phyloP scores from a whole-genome alignment of 2,113 vertebrate species.

The Oceanodroma tethys region DNA sequence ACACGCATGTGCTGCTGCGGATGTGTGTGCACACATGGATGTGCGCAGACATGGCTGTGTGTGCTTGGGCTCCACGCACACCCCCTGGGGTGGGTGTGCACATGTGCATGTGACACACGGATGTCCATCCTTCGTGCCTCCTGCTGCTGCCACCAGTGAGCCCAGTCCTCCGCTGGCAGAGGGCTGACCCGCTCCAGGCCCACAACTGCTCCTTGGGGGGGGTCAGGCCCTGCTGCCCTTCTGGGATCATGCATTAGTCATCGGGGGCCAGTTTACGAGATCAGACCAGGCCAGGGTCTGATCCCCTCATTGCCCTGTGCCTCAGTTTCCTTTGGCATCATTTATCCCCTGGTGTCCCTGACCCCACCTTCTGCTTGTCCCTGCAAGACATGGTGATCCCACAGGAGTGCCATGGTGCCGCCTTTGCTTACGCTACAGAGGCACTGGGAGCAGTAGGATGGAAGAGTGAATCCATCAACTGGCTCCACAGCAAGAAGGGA shows the following conservation, averaged over 20 bases:
- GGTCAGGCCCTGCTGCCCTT: not conserved
- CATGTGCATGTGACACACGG: rapidly evolving
- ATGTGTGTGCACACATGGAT: not conserved
- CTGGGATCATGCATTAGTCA: too few relatives aligned
- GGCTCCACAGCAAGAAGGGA: not conserved
- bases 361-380: not conserved
- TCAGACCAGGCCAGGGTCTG: not conserved
- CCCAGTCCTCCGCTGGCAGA: not conserved
- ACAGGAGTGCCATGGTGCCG: not conserved
- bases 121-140: not conserved
- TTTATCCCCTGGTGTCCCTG: not conserved
- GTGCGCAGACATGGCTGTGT: rapidly evolving
- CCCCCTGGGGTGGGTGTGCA: not conserved
- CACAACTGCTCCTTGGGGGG: rapidly evolving
- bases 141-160: not conserved
- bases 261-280: not conserved
- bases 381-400: not conserved
- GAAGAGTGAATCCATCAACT: not conserved
- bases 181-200: not conserved
- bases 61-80: not conserved
- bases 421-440: not conserved
- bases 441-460: not conserved
- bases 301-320: not conserved
- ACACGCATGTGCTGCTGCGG: not conserved
- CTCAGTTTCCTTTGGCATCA: not conserved